Conservation (phyloP, 2,113 vertebrate genomes). For the Rhea pennata region DNA sequence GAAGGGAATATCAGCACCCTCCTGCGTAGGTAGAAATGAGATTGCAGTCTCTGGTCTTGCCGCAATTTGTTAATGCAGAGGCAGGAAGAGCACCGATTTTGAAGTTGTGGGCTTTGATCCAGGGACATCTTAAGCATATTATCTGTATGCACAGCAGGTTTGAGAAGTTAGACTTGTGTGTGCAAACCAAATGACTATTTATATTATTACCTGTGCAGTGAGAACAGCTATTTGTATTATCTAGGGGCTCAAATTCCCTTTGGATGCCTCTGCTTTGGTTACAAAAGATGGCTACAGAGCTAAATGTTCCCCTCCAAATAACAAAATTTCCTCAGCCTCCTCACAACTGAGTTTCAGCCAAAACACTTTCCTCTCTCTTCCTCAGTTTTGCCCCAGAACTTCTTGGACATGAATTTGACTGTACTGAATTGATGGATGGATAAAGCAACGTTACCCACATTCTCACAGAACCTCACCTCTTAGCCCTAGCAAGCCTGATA, state of each 20-base stretch:
- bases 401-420: not conserved
- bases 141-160: not conserved
- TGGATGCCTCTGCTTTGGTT: not conserved
- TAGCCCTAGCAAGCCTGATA: not conserved
- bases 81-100: not conserved
- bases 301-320: not conserved
- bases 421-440: not conserved
- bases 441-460: not conserved
- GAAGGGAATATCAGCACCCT: not conserved
- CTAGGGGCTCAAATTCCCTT: not conserved
- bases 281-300: not conserved
- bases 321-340: not conserved
- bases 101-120: not conserved
- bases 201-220: not conserved
- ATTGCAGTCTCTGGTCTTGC: not conserved
- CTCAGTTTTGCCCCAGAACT: not conserved
- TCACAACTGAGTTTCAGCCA: not conserved
- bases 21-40: not conserved
- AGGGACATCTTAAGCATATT: fast-evolving
- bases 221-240: not conserved
- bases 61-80: not conserved
- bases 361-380: not conserved
- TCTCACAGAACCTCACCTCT: not conserved
- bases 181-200: not conserved
- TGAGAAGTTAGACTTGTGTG: not conserved